phyloP scores from a whole-genome alignment of 2,888 invertebrate species.

The Miltochrista miniata region DNA sequence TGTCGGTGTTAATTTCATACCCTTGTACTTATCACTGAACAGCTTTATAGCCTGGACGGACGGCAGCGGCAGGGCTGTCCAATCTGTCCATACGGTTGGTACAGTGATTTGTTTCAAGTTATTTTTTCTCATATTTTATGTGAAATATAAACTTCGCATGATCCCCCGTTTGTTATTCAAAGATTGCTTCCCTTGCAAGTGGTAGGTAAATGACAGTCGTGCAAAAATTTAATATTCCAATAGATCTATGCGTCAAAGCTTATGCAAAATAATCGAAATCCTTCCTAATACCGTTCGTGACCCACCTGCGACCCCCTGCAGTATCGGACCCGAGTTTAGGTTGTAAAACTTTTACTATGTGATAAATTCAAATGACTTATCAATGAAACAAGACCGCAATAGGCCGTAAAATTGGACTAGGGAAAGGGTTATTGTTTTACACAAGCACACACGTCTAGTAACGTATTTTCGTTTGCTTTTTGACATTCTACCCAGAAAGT shows the following conservation, averaged over 20 bases:
- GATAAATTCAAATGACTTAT: slow-evolving; percentile 18
- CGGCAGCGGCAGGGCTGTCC: too few relatives aligned
- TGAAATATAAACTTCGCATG: too few relatives aligned
- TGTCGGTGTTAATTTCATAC: too few relatives aligned
- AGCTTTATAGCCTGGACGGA: too few relatives aligned
- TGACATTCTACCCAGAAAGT: neutral
- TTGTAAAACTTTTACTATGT: slow-evolving; percentile 16
- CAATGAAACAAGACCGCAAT: slow-evolving; percentile 15
- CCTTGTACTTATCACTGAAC: too few relatives aligned
- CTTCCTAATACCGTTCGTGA: slow-evolving; percentile 3
- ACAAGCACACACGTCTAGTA: neutral
- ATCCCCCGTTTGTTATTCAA: too few relatives aligned
- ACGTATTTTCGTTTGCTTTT: neutral
- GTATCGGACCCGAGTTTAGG: slow-evolving; percentile 2
- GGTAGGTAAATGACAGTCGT: too few relatives aligned
- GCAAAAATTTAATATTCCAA: too few relatives aligned
- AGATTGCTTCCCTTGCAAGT: too few relatives aligned
- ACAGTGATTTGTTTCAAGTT: too few relatives aligned
- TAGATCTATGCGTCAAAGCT: neutral
- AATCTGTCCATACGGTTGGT: too few relatives aligned
- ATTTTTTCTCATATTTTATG: too few relatives aligned
- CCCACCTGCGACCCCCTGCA: slow-evolving; percentile 4
- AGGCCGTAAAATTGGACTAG: slow-evolving; percentile 8
- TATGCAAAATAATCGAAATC: neutral
- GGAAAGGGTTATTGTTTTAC: slow-evolving; percentile 12